These are phyloP conservation scores for Atherinosoma microstoma DNA, from an alignment of 2,797 vertebrate species.

Conservation along the genomic window DNA sequence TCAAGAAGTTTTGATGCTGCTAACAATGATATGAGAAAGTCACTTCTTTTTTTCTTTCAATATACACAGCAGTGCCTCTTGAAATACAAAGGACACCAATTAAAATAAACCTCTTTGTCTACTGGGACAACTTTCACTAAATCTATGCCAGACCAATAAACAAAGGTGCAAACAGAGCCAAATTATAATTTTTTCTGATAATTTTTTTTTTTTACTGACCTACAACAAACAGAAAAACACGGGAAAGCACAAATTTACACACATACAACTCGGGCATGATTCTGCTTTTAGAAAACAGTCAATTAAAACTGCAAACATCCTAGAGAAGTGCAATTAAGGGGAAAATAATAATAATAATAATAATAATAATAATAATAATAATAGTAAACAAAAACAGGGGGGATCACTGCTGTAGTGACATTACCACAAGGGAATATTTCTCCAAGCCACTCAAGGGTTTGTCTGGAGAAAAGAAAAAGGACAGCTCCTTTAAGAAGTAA, in stretches of 20 bases:
- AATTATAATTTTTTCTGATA: not conserved
- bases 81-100: slow-evolving; percentile 23
- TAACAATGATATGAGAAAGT: slow-evolving; percentile 1
- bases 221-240: slow-evolving; percentile 20
- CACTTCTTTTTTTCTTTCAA: slow-evolving; percentile 15
- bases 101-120: slow-evolving; percentile 59
- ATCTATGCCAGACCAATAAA: slow-evolving; percentile 50
- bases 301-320: slow-evolving; percentile 16
- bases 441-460: slow-evolving; percentile 12
- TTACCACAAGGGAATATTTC: slow-evolving; percentile 1
- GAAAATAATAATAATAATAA: not conserved
- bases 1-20: slow-evolving; percentile 7
- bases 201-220: not conserved
- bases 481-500: not conserved
- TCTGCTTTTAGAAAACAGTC: slow-evolving; percentile 1
- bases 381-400: too few species aligned
- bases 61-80: not conserved
- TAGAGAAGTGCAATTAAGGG: slow-evolving; percentile 1
- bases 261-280: not conserved
- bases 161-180: slow-evolving; percentile 32
- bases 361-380: too few species aligned
- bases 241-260: not conserved
- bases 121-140: slow-evolving; percentile 42
- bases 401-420: slow-evolving; percentile 14
- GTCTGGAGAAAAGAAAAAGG: not conserved